Evolutionary conservation across 2,113 vertebrate species (phyloP).

Genomic region (Toxotes jaculatrix): DNA sequence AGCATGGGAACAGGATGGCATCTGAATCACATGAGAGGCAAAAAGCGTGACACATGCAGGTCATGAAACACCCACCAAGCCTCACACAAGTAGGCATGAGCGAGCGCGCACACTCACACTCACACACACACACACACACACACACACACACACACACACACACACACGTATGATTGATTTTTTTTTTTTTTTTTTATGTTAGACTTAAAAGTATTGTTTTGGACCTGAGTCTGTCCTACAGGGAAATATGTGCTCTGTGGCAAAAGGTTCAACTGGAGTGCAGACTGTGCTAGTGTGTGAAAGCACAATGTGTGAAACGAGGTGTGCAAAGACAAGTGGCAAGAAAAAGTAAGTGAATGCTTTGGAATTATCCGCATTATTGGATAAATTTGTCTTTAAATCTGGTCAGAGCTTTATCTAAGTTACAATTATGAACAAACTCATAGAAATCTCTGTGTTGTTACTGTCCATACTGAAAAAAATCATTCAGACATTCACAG

Average conservation of each 20-base stretch:
- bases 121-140: neutral
- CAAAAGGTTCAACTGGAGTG: neutral
- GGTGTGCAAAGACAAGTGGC: neutral
- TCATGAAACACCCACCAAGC: conserved; percentile 13
- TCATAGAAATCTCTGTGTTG: neutral
- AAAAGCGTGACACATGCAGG: conserved; percentile 32
- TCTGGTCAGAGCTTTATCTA: neutral
- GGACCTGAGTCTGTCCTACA: neutral
- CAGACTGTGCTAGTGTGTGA: neutral
- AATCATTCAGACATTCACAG: neutral
- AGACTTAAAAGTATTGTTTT: neutral
- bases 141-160: neutral
- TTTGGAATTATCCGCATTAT: neutral
- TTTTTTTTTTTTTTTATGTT: conserved; percentile 3
- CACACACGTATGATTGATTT: neutral
- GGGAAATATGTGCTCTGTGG: neutral
- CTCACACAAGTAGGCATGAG: no score
- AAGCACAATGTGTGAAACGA: neutral
- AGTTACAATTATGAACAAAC: neutral
- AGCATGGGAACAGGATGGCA: conserved; percentile 33
- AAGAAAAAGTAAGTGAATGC: neutral
- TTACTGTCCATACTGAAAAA: neutral
- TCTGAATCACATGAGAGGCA: conserved; percentile 40
- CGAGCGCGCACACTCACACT: neutral
- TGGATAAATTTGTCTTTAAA: neutral